Evolutionary conservation across 2,888 invertebrate species (phyloP).

Genomic region (Amphipyra berbera): DNA sequence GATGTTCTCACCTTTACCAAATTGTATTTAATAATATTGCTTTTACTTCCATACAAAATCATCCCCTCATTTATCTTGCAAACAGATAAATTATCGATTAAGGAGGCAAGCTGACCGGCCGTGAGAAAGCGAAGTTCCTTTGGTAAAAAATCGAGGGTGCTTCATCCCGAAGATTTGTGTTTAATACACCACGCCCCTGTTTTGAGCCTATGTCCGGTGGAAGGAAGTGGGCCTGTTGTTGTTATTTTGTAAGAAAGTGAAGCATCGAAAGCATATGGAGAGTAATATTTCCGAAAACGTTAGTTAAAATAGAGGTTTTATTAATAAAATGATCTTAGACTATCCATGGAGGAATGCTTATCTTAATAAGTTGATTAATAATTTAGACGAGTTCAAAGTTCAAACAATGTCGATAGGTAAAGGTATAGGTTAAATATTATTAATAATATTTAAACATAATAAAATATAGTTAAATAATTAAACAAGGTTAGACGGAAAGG

Average conservation of each 20-base stretch:
- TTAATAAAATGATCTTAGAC: no score
- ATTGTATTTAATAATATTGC: not conserved
- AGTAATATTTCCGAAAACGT: no score
- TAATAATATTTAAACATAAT: no score
- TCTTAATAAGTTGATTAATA: no score
- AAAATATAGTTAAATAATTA: no score
- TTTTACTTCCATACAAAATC: constrained; percentile 11
- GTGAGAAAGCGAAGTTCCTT: constrained; percentile 45
- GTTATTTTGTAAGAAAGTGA: constrained; percentile 26
- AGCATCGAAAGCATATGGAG: not conserved
- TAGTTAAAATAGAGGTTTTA: no score
- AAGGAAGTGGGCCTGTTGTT: constrained; percentile 40
- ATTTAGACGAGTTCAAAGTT: no score
- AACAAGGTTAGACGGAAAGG: no score
- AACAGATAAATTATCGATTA: constrained; percentile 57
- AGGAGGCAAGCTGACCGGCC: constrained; percentile 41
- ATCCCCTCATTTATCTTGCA: constrained; percentile 38
- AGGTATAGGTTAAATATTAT: no score
- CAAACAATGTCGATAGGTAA: no score
- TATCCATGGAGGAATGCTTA: no score
- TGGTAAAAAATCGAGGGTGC: constrained; percentile 47
- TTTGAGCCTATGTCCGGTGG: constrained; percentile 34
- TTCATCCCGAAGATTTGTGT: constrained; percentile 40
- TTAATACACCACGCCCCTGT: constrained; percentile 46
- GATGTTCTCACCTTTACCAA: no score